Percentiles rank a stretch among this genome's conserved stretches.
Conservation (phyloP, 2,888 invertebrate genomes). For the Metopia argyrocephala region DNA sequence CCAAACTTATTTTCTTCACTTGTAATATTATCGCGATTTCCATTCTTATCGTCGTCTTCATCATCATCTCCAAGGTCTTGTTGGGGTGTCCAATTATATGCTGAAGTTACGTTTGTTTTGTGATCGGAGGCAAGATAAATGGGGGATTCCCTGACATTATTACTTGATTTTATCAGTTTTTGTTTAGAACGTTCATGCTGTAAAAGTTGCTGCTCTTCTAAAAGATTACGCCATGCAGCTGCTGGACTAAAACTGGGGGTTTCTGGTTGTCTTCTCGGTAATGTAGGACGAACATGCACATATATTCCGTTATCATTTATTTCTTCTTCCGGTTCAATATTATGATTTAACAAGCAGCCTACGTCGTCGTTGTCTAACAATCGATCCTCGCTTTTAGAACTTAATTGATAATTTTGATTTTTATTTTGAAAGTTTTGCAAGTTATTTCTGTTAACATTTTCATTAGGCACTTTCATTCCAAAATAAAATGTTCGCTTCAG, state of each 20-base stretch:
- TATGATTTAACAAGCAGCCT: background rate
- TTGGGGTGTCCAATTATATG: slow-evolving; percentile 88
- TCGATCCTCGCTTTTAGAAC: background rate
- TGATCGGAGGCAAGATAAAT: slow-evolving; percentile 62
- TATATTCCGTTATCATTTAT: slow-evolving; percentile 83
- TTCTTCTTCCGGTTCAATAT: slow-evolving; percentile 63
- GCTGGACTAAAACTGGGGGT: slow-evolving; percentile 90
- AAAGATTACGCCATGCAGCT: slow-evolving; percentile 88
- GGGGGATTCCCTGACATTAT: slow-evolving; percentile 45
- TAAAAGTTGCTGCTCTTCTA: slow-evolving; percentile 69
- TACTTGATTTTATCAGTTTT: slow-evolving; percentile 46
- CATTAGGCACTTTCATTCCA: slow-evolving; percentile 82
- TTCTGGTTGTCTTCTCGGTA: slow-evolving; percentile 88
- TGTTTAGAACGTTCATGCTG: slow-evolving; percentile 32
- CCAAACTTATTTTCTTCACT: background rate
- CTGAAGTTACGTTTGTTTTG: slow-evolving; percentile 57
- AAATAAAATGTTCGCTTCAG: slow-evolving; percentile 85
- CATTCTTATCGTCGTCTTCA: slow-evolving; percentile 67
- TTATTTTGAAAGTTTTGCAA: background rate
- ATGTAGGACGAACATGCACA: slow-evolving; percentile 86
- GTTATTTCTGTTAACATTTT: background rate
- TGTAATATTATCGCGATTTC: background rate
- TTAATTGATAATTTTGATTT: background rate
- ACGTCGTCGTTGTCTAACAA: background rate
- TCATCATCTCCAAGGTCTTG: slow-evolving; percentile 88